Base-by-base conservation (phyloP, 2,113 vertebrate genomes). In the Mystacornis crossleyi region DNA sequence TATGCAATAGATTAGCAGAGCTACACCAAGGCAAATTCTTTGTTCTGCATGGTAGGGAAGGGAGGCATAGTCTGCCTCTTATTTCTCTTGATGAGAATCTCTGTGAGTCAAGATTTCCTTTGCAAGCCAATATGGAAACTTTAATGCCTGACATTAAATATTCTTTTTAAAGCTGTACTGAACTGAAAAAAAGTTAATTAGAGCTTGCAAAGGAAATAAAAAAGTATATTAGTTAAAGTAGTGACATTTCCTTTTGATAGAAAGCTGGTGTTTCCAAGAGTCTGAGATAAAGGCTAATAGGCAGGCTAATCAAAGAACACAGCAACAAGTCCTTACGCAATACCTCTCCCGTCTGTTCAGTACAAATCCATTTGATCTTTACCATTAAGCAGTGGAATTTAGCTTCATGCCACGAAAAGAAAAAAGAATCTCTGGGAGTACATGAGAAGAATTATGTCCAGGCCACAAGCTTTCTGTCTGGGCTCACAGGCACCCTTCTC, bases 61-160 rank as follows among this genome's bases (percentile, higher is more conserved):
- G 47, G 51, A 89, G 34, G 51, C 47, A 61, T 17, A n/a, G 36
- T 71, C 72, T 93, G 77, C 36, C 10, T 91, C 80, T 83, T 81
- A 43, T 58, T 89, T 70, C 43, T 86, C 57, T 45, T 31, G 12
- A 69, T 40, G 50, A 92, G 71, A 42, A 48, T 79, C 48, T 89
- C 62, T 74, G 47, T 28, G 62, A 95, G 79, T 82, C 16, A 45
- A 93, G 89, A 70, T 79, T 84, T 90, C 58, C 62, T 90, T 60
- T 90, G 67, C 57, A 78, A 94, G 61, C 66, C 64, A 80, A 38
- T 89, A 61, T 62, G 83, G 79, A 92, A 95, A 91, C 78, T 96
- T 88, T 71, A 86, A 55, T 90, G 69, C 58, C 75, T 96, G 93
- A 86, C 93, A 96, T 95, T 96, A 96, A 96, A 91, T 90, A 96